phyloP scores from a whole-genome alignment of 2,113 vertebrate species.

The Diadophis punctatus region DNA sequence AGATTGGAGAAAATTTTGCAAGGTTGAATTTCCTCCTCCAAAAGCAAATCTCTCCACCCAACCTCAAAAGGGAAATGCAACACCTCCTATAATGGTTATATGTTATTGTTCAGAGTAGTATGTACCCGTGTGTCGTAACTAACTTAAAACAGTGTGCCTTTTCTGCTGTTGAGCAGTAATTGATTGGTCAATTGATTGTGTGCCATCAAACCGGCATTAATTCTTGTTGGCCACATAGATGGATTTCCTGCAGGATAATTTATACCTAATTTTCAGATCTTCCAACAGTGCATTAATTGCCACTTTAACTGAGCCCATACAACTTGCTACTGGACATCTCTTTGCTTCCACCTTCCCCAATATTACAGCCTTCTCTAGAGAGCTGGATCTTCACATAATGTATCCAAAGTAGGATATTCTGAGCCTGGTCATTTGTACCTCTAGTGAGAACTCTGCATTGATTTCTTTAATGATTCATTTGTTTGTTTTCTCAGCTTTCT shows the following conservation, averaged over 20 bases:
- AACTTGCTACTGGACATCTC: neutral
- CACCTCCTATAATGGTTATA: neutral
- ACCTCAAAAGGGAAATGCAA: neutral
- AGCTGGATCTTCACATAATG: neutral
- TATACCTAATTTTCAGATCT: neutral
- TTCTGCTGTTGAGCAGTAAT: conserved; percentile 25
- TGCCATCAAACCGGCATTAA: neutral
- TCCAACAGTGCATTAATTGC: neutral
- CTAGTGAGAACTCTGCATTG: neutral
- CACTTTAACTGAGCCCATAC: neutral
- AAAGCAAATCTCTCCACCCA: neutral
- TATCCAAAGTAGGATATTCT: neutral
- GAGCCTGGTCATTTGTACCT: neutral
- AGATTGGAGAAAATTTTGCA: neutral
- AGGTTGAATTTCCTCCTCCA: neutral
- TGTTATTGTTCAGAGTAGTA: neutral
- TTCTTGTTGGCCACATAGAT: neutral
- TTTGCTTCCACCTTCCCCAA: neutral
- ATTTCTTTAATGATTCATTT: neutral
- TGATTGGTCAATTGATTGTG: neutral
- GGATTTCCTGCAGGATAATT: neutral
- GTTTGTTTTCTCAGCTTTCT: neutral
- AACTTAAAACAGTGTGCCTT: conserved; percentile 66
- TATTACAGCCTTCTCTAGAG: neutral
- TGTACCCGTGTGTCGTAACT: conserved; percentile 61